Conservation (phyloP, 2,113 vertebrate species). For the Porphyrio hochstetteri region DNA sequence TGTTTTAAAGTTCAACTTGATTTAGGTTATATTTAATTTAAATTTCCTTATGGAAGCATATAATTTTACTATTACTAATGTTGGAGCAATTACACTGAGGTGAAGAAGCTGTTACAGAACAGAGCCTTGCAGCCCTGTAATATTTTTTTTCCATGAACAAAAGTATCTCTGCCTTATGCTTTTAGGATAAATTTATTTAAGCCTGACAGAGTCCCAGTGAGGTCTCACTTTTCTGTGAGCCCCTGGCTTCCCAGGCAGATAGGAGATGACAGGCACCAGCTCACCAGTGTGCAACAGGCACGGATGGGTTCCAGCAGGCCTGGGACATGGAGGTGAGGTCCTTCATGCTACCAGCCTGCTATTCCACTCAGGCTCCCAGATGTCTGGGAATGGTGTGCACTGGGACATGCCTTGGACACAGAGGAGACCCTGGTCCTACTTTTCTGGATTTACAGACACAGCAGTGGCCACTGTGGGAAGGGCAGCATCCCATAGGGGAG, state of each 20-base stretch:
- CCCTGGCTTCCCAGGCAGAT: not conserved
- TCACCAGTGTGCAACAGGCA: not conserved
- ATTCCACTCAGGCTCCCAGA: not conserved
- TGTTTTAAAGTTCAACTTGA: conserved; percentile 34
- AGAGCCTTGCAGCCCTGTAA: not conserved
- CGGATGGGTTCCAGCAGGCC: not conserved
- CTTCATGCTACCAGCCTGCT: not conserved
- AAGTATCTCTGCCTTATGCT: not conserved
- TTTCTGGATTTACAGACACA: not conserved
- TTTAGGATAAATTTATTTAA: not conserved
- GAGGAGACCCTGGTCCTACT: not conserved
- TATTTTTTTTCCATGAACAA: not conserved
- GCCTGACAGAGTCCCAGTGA: not conserved
- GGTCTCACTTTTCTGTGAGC: not conserved
- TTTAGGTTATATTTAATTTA: conserved; percentile 15
- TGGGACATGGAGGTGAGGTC: not conserved
- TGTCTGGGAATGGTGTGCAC: not conserved
- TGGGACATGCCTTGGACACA: not conserved
- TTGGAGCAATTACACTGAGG: conserved; percentile 4
- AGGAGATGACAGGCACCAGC: not conserved
- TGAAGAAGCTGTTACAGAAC: not conserved
- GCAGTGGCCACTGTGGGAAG: not conserved
- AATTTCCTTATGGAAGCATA: conserved; percentile 10
- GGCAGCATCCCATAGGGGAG: not conserved
- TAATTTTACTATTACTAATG: conserved; percentile 37